These are phyloP conservation scores for Aphelenchoides fujianensis DNA, from an alignment of 1,140 invertebrate genomes.

Conservation along the genomic window DNA sequence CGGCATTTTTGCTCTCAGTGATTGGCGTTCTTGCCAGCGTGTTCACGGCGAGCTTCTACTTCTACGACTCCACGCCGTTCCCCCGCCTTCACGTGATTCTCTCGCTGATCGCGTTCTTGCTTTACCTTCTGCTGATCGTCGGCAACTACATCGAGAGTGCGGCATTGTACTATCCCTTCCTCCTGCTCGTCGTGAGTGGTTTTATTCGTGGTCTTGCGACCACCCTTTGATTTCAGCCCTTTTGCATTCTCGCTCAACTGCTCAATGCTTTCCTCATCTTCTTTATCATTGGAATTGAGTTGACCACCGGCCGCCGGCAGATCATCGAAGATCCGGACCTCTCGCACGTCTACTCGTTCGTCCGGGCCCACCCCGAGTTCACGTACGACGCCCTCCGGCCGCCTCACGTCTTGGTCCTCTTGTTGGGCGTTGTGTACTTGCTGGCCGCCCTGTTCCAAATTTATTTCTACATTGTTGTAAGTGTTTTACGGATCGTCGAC, in stretches of 20 bases:
- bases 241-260: constrained; percentile 9
- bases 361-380: neutral
- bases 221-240: neutral
- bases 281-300: neutral
- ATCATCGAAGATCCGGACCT: neutral
- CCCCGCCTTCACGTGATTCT: neutral
- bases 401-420: neutral
- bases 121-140: neutral
- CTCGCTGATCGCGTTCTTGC: neutral
- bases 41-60: neutral
- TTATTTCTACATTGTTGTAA: constrained; percentile 3
- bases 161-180: neutral
- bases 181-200: neutral
- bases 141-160: neutral
- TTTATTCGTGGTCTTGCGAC: neutral
- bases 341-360: neutral
- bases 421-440: neutral
- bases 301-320: constrained; percentile 5
- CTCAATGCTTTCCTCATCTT: neutral
- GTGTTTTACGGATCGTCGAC: no score
- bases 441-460: neutral
- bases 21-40: neutral
- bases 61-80: neutral
- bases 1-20: neutral
- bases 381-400: neutral